Evolutionary conservation across 2,113 vertebrate genomes (phyloP), one percentile per base, ranked within the genome.

Genomic region (Ornithorhynchus anatinus): DNA sequence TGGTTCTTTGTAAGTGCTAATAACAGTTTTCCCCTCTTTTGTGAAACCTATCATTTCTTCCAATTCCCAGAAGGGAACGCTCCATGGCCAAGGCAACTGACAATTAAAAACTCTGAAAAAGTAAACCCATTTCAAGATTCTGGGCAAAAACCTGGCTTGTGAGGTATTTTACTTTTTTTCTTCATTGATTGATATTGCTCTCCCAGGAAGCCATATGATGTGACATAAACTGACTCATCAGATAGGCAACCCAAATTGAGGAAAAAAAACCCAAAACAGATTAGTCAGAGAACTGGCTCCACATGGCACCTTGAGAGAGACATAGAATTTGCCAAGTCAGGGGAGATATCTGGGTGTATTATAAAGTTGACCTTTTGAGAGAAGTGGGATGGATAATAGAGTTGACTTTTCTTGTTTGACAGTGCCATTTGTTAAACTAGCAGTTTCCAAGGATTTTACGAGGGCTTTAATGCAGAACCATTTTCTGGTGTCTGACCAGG

Each of bases 221-320:
- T 70, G 20, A 75, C 47, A 73, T 15, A 19, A 19, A 33, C n/a
- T 75, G 63, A 77, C 58, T 81, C 59, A 62, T 53, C 37, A 57
- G 50, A 35, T 32, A 52, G 27, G 5, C 68, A 75, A 23, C 57
- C 45, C 77, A 47, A 70, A 45, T 35, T 29, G n/a, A n/a, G n/a
- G n/a, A n/a, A n/a, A n/a, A n/a, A n/a, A n/a, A n/a, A n/a, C n/a
- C 14, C 45, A 48, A 48, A 48, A 16, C 32, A 73, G 56, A 45
- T 44, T 65, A 59, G 72, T 45, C 40, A 65, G 15, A 1, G 1
- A 75, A 54, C 10, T 70, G 22, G 16, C 12, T 56, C 6, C 8
- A 50, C 0, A 0, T 57, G 35, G 19, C 42, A 32, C 14, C 43
- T 66, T 42, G 53, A 63, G 73, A 69, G 84, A 31, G 27, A 27